phyloP scores from a whole-genome alignment of 2,888 invertebrate species.

The Sipha maydis region DNA sequence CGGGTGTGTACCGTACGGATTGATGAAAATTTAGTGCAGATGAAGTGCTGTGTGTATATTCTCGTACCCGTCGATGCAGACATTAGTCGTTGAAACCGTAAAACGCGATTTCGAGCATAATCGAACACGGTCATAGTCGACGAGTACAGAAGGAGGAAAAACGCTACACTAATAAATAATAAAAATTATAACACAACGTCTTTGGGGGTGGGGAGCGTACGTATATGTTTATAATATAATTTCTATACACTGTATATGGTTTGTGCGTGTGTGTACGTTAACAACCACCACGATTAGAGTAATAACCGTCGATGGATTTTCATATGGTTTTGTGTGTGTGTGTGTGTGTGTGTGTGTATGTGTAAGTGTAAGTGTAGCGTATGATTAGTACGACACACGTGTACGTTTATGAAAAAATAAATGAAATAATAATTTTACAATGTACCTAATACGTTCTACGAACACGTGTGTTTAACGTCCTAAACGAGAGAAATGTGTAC shows the following conservation, averaged over 20 bases:
- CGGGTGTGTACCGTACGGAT: neutral
- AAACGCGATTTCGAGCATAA: conserved; percentile 43
- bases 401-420: conserved; percentile 5
- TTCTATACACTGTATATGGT: too few species aligned
- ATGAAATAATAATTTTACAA: neutral
- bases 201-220: neutral
- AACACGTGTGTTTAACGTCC: conserved; percentile 24
- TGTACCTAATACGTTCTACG: neutral
- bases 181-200: neutral
- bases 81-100: neutral
- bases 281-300: neutral
- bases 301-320: conserved; percentile 32
- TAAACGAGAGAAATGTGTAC: neutral
- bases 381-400: conserved; percentile 30
- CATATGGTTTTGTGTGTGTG: neutral
- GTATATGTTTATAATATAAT: too few species aligned
- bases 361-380: neutral
- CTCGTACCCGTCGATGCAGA: neutral
- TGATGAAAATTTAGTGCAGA: neutral
- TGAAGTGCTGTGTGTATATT: neutral
- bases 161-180: neutral
- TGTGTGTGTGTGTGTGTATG: neutral
- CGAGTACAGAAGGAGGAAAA: neutral
- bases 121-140: neutral
- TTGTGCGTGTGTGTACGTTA: neutral